These are phyloP conservation scores for Lontra canadensis DNA, from an alignment of 2,113 vertebrate species.

Conservation along the genomic window DNA sequence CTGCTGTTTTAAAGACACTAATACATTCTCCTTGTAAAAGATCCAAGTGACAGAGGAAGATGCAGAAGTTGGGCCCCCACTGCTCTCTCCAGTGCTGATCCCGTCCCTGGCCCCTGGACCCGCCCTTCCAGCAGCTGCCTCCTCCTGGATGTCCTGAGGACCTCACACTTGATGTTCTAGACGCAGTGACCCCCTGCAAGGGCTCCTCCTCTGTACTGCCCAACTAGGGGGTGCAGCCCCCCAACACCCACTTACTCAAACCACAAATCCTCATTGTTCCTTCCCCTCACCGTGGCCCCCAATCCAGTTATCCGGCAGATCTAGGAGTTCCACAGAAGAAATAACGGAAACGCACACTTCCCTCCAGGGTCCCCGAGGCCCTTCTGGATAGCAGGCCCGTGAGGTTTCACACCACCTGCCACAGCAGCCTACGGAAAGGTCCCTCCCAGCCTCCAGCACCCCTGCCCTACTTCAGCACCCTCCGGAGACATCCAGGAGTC, in stretches of 20 bases:
- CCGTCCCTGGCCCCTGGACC: neutral
- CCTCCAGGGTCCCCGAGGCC: neutral
- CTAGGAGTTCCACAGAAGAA: neutral
- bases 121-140: neutral
- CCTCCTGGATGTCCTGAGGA: neutral
- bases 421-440: neutral
- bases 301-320: neutral
- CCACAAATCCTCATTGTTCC: neutral
- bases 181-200: neutral
- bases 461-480: neutral
- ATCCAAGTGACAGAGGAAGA: neutral
- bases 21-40: neutral
- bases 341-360: neutral
- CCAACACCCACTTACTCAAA: neutral
- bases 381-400: neutral
- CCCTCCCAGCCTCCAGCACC: neutral
- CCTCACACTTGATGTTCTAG: neutral
- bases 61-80: neutral
- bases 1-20: neutral
- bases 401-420: neutral
- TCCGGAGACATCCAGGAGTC: neutral
- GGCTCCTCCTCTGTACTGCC: neutral
- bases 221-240: neutral
- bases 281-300: rapidly evolving
- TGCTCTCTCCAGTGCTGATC: neutral